Conservation (phyloP, 2,888 invertebrate genomes). For the Scrobipalpa costella region DNA sequence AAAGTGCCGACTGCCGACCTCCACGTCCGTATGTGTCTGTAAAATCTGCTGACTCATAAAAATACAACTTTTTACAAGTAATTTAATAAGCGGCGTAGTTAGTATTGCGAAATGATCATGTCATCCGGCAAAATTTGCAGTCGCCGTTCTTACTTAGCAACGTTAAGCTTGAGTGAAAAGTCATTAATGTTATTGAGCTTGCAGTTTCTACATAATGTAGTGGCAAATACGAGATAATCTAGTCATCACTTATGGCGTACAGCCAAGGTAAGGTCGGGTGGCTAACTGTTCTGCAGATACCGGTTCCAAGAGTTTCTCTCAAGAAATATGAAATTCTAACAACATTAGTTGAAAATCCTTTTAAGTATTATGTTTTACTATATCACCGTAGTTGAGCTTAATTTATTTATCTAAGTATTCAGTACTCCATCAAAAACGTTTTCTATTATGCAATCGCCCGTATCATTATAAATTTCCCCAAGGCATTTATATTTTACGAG, state of each 20-base stretch:
- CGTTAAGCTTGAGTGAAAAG: conserved; percentile 7
- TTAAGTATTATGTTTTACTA: background rate
- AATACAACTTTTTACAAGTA: conserved; percentile 37
- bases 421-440: background rate
- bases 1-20: conserved; percentile 76
- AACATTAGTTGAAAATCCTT: background rate
- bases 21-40: conserved; percentile 70
- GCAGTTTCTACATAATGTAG: background rate
- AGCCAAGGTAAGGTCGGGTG: conserved; percentile 1
- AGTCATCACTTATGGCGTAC: background rate
- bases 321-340: conserved; percentile 6
- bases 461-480: background rate
- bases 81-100: conserved; percentile 28
- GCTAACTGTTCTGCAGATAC: conserved; percentile 13
- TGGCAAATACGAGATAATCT: conserved; percentile 8
- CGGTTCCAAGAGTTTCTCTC: conserved; percentile 5
- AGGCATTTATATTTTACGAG: conserved; percentile 23
- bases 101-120: conserved; percentile 12
- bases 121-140: conserved; percentile 4
- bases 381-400: background rate
- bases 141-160: background rate
- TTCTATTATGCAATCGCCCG: background rate
- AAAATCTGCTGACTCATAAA: conserved; percentile 73
- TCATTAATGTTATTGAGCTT: conserved; percentile 4
- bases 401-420: background rate